These are phyloP conservation scores for Babylonia areolata DNA, from an alignment of 1,140 invertebrate genomes.

Conservation along the genomic window DNA sequence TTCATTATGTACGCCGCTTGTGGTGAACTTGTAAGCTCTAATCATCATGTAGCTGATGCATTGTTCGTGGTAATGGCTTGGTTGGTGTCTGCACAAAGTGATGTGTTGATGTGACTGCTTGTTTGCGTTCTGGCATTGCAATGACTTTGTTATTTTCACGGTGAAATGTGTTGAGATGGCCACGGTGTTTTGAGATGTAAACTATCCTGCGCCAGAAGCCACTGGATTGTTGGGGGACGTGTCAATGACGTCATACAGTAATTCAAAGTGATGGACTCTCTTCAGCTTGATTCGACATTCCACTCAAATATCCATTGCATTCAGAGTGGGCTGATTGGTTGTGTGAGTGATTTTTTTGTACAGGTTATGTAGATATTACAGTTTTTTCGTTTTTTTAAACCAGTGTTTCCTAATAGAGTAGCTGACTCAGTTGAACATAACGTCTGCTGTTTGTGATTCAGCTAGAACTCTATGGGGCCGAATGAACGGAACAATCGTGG, in stretches of 20 bases:
- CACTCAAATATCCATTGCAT: slow-evolving; percentile 10
- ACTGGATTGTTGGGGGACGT: background rate
- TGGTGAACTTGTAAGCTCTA: background rate
- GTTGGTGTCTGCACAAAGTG: background rate
- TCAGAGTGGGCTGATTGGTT: background rate
- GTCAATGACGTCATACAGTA: background rate
- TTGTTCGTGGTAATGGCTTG: background rate
- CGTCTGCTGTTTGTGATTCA: background rate
- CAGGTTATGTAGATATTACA: background rate
- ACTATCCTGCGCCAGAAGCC: background rate
- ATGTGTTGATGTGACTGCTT: background rate
- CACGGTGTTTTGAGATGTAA: background rate
- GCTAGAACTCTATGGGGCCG: background rate
- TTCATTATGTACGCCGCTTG: background rate
- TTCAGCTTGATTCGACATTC: slow-evolving; percentile 18
- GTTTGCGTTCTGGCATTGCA: background rate
- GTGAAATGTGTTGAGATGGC: background rate
- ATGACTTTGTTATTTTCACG: background rate
- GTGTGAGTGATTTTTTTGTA: background rate
- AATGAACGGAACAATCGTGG: background rate
- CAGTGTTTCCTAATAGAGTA: background rate
- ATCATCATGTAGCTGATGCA: background rate
- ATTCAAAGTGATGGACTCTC: background rate
- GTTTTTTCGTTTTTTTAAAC: background rate
- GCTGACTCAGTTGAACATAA: background rate